phyloP scores from a whole-genome alignment of 1,140 invertebrate species.

The Panulirus ornatus region DNA sequence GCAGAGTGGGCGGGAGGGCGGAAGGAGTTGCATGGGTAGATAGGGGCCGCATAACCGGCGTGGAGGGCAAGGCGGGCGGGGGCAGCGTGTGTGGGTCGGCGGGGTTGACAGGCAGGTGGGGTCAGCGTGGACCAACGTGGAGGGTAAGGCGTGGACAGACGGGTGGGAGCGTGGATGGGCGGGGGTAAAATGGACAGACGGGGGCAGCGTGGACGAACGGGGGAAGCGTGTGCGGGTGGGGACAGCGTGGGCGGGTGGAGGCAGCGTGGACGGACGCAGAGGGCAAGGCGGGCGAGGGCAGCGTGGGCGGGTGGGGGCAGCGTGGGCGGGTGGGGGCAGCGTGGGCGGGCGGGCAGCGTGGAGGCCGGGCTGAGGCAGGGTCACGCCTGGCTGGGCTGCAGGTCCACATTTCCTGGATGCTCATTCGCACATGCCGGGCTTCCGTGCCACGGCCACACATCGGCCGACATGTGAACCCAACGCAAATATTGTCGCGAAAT shows the following conservation, averaged over 20 bases:
- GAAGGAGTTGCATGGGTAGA: not conserved
- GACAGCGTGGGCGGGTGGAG: not conserved
- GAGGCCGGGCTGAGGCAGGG: not conserved
- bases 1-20: no score
- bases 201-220: not conserved
- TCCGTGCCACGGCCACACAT: not conserved
- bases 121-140: not conserved
- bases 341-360: not conserved
- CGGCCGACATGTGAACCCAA: not conserved
- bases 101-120: no score
- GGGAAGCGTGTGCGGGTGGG: not conserved
- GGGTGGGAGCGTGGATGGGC: not conserved
- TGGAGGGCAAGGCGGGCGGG: not conserved
- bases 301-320: not conserved
- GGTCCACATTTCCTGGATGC: slow-evolving; percentile 39
- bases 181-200: no score
- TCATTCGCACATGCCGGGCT: slow-evolving; percentile 54
- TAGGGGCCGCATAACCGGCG: no score
- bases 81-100: not conserved
- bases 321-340: not conserved
- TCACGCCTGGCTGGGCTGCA: not conserved
- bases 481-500: slow-evolving; percentile 15
- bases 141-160: not conserved
- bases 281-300: not conserved
- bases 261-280: no score